Conservation (phyloP, 2,113 vertebrate genomes). For the Tragelaphus buxtoni region DNA sequence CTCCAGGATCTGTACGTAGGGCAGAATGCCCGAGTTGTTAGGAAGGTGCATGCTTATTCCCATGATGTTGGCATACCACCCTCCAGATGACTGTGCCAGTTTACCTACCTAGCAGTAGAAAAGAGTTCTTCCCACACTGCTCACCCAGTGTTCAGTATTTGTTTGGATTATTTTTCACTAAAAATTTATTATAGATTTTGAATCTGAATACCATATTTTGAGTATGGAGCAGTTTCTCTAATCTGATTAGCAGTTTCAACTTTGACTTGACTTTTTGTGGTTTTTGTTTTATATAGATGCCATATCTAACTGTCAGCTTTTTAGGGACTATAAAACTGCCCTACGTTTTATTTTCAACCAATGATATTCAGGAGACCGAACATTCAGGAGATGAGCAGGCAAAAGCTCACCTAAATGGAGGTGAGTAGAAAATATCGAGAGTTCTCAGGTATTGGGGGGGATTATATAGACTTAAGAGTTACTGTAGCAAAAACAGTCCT, state of each 20-base stretch:
- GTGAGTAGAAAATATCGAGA: neutral
- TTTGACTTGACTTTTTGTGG: neutral
- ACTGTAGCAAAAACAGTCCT: neutral
- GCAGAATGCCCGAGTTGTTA: neutral
- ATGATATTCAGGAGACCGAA: neutral
- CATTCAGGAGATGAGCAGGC: neutral
- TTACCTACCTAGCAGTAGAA: neutral
- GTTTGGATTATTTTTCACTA: neutral
- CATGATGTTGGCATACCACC: neutral
- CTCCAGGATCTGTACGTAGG: neutral
- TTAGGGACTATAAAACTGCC: neutral
- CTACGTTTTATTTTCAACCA: neutral
- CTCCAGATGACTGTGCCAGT: neutral
- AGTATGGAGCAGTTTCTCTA: neutral
- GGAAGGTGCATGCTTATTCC: neutral
- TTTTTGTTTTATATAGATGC: neutral
- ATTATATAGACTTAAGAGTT: neutral
- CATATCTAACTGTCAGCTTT: neutral
- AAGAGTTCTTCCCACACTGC: neutral
- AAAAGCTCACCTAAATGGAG: neutral
- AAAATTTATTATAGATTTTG: neutral
- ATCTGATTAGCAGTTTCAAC: neutral
- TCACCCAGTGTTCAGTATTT: neutral
- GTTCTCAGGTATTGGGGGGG: neutral
- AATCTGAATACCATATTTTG: neutral